phyloP scores from a whole-genome alignment of 2,888 invertebrate genomes.

The Orgyia antiqua region DNA sequence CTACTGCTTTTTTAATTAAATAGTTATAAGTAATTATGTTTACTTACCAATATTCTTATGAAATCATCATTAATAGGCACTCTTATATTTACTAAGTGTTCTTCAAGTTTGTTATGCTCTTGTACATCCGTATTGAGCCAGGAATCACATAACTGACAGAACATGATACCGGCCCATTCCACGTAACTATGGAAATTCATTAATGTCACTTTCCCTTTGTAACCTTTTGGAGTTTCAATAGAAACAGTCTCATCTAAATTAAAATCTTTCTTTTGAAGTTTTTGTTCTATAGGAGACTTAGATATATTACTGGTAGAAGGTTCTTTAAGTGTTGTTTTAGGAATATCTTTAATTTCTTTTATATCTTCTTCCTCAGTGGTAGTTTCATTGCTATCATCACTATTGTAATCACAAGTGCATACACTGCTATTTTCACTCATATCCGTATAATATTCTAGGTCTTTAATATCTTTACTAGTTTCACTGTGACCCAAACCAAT shows the following conservation, averaged over 20 bases:
- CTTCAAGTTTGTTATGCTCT: background rate
- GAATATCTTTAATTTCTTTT: no score
- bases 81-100: slow-evolving; percentile 1
- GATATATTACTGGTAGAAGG: background rate
- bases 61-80: slow-evolving; percentile 4
- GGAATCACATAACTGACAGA: slow-evolving; percentile 1
- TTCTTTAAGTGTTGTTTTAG: background rate
- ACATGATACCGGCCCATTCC: background rate
- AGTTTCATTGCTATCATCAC: no score
- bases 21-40: background rate
- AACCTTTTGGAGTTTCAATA: slow-evolving; percentile 4
- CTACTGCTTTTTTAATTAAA: no score
- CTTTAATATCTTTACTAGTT: no score
- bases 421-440: no score
- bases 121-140: background rate
- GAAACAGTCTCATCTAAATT: background rate
- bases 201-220: background rate
- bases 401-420: no score
- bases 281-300: background rate
- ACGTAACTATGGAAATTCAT: background rate
- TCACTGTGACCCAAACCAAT: no score
- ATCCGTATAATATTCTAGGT: background rate
- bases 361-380: background rate
- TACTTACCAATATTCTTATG: slow-evolving; percentile 3
- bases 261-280: background rate